A percentile compares a stretch with the other conserved stretches of the same genome.
phyloP scores from a whole-genome alignment of 2,888 invertebrate genomes.

The Pollenia labialis region DNA sequence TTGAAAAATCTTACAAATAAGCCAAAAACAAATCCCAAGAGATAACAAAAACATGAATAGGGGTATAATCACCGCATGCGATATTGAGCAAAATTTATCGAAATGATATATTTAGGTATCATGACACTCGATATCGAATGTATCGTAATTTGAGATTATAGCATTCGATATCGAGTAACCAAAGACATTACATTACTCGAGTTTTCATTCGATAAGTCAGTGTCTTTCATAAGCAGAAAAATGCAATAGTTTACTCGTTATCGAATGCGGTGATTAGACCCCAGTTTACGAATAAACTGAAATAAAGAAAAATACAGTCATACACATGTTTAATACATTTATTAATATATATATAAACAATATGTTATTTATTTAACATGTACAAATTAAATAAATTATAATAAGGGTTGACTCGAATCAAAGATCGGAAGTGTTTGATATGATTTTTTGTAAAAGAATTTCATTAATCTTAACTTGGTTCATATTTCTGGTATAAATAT shows the following conservation, averaged over 20 bases:
- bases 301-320: not conserved
- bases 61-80: no score
- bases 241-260: no score
- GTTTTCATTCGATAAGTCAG: no score
- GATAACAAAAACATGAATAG: not conserved
- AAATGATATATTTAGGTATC: no score
- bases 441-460: slow-evolving; percentile 53
- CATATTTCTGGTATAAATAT: slow-evolving; percentile 11
- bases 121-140: no score
- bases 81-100: not conserved
- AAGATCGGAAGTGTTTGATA: slow-evolving; percentile 63
- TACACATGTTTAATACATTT: slow-evolving; percentile 61
- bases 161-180: no score
- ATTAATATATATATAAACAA: slow-evolving; percentile 45
- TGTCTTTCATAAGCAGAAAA: no score
- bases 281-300: no score
- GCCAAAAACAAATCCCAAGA: not conserved
- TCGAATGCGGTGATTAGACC: no score
- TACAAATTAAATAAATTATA: slow-evolving; percentile 58
- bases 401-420: slow-evolving; percentile 30
- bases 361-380: slow-evolving; percentile 37
- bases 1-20: slow-evolving; percentile 73
- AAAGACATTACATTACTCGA: no score
- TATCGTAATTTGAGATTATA: no score
- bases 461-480: slow-evolving; percentile 34